Evolutionary conservation across 2,888 invertebrate species (phyloP), one percentile per base, ranked within the genome.

Genomic region (Zhuqinia jingwanae): DNA sequence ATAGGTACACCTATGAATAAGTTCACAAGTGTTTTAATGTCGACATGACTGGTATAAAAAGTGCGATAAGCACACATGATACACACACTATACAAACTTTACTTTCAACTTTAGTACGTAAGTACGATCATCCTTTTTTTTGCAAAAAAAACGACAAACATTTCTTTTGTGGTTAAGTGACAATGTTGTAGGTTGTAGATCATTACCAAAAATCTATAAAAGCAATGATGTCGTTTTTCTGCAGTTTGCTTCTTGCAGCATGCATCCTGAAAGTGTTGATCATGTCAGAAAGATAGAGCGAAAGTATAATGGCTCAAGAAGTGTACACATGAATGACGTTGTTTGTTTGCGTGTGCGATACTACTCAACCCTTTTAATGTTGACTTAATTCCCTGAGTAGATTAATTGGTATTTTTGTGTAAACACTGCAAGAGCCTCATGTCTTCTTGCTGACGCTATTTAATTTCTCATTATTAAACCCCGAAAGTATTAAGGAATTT

Each of bases 301-400:
- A 22, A 15, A 13, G n/a, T n/a, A n/a, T n/a, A n/a, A n/a, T n/a
- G n/a, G n/a, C n/a, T n/a, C n/a, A 22, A 50, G 50, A 50, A 50
- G 10, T 60, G 25, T 27, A 60, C 11, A 60, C 25, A 60, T 60
- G 25, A 60, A 60, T 47, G 70, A 25, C 47, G 17, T 47, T 70
- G 45, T 70, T 70, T 81, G 45, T 42, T 58, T 81, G 80, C 45
- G 45, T 58, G 58, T 56, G 70, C n/a, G n/a, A n/a, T n/a, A n/a
- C n/a, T n/a, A n/a, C n/a, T 81, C 80, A 81, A 50, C 65, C 45
- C n/a, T 17, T 81, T 70, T 70, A 42, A 22, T 58, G 20, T 81
- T 81, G 56, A 68, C 42, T 70, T 58, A 45, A 42, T 56, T 58
- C 70, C 17, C 42, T 30, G 47, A n/a, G 53, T 22, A 30, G 70